Conservation (phyloP, 2,888 invertebrate genomes). For the Cephus sareptanus region DNA sequence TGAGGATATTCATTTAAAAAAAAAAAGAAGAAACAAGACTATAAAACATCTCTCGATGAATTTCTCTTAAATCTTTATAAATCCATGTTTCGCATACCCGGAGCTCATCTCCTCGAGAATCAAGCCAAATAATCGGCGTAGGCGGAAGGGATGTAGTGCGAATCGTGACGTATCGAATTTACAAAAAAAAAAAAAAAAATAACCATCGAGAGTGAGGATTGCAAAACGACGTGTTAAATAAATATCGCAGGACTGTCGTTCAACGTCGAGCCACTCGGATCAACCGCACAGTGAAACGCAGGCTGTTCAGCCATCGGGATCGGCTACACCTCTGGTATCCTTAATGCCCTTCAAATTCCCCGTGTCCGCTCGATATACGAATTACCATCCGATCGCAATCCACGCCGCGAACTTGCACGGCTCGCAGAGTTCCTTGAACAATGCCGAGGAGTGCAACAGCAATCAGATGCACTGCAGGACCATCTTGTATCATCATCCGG, state of each 20-base stretch:
- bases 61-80: too few species aligned
- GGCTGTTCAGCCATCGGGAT: constrained; percentile 26
- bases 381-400: constrained; percentile 52
- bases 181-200: too few species aligned
- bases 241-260: constrained; percentile 55
- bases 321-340: constrained; percentile 38
- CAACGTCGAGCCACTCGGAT: constrained; percentile 60
- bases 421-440: constrained; percentile 44
- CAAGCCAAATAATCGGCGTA: too few species aligned
- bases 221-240: constrained; percentile 1
- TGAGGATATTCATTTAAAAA: too few species aligned
- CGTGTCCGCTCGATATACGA: constrained; percentile 51
- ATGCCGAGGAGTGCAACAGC: constrained; percentile 45
- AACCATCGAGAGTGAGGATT: too few species aligned
- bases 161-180: too few species aligned
- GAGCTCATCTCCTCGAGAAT: too few species aligned
- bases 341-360: constrained; percentile 60
- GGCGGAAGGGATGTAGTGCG: too few species aligned
- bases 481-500: constrained; percentile 53
- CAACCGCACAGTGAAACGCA: constrained; percentile 53
- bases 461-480: constrained; percentile 53
- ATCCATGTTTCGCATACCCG: too few species aligned
- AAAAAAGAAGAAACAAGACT: too few species aligned
- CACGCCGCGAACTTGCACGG: constrained; percentile 44
- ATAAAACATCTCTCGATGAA: too few species aligned